Percentiles rank a stretch among this genome's conserved stretches.
Conservation (phyloP, 2,888 invertebrate species). For the Drosophila eohydei region DNA sequence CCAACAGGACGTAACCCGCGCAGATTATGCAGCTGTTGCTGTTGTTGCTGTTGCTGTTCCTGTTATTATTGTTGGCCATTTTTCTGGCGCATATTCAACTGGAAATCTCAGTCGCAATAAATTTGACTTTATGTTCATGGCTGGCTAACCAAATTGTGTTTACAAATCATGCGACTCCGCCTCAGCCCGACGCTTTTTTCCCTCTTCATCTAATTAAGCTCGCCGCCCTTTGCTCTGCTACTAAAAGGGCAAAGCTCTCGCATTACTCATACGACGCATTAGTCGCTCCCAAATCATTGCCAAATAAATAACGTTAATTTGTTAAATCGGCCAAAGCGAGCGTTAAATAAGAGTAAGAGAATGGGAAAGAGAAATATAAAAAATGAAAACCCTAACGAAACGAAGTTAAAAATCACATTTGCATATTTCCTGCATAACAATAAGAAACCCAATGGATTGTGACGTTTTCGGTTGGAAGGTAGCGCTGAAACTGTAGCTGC, state of each 20-base stretch:
- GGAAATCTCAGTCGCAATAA: constrained; percentile 76
- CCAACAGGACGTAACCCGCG: constrained; percentile 51
- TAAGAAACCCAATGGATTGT: constrained; percentile 77
- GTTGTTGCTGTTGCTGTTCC: constrained; percentile 22
- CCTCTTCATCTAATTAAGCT: constrained; percentile 61
- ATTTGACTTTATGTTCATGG: constrained; percentile 79
- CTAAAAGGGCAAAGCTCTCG: constrained; percentile 56
- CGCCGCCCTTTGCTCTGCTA: background rate
- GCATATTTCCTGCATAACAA: constrained; percentile 79
- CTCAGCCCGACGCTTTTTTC: background rate
- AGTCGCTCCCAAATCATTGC: constrained; percentile 74
- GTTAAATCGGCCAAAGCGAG: constrained; percentile 60
- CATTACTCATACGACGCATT: constrained; percentile 79
- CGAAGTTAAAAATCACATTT: constrained; percentile 71
- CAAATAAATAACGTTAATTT: constrained; percentile 77
- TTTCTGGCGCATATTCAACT: constrained; percentile 52
- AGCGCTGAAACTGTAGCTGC: background rate
- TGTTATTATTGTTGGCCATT: constrained; percentile 34
- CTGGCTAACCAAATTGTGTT: constrained; percentile 75
- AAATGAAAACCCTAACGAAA: background rate
- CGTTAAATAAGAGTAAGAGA: constrained; percentile 5
- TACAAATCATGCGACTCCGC: constrained; percentile 63
- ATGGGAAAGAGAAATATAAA: background rate
- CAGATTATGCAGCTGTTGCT: constrained; percentile 66
- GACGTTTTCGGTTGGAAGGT: constrained; percentile 46